These are phyloP conservation scores for Telmatherina bonti DNA, from an alignment of 2,797 vertebrate genomes.

Conservation along the genomic window DNA sequence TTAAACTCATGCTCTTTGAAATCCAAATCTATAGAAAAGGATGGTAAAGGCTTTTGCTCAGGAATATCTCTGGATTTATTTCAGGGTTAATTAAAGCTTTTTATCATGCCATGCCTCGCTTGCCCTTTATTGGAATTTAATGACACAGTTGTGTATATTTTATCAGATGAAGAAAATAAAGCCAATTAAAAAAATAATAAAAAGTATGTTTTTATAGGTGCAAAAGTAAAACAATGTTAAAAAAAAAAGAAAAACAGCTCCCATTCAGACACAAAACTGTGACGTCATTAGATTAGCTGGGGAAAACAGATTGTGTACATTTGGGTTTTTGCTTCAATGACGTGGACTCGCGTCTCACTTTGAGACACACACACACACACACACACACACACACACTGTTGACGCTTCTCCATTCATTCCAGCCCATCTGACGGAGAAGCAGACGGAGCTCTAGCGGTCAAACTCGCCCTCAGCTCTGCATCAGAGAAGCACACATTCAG, in stretches of 20 bases:
- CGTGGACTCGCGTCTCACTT: constrained; percentile 28
- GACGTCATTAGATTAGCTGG: too few species aligned
- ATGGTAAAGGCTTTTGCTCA: neutral
- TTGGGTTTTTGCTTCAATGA: neutral
- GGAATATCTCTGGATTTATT: too few species aligned
- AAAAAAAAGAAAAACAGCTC: too few species aligned
- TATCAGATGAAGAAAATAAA: neutral
- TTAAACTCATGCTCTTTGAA: neutral
- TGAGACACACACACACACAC: constrained; percentile 30
- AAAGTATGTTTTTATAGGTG: too few species aligned
- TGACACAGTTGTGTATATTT: neutral
- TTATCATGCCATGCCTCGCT: neutral
- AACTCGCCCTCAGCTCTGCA: constrained; percentile 46
- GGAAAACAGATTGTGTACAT: too few species aligned
- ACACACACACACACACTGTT: constrained; percentile 46
- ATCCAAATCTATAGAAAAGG: neutral
- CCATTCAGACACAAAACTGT: too few species aligned
- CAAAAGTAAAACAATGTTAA: too few species aligned
- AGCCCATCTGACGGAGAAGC: constrained; percentile 59
- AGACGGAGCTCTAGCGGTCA: constrained; percentile 67
- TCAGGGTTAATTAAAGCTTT: neutral
- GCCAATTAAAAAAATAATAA: too few species aligned
- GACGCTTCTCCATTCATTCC: constrained; percentile 80
- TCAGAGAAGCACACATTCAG: constrained; percentile 29
- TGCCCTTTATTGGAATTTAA: neutral